phyloP scores from a whole-genome alignment of 2,797 vertebrate species.

The Parotocinclus haroldoi region DNA sequence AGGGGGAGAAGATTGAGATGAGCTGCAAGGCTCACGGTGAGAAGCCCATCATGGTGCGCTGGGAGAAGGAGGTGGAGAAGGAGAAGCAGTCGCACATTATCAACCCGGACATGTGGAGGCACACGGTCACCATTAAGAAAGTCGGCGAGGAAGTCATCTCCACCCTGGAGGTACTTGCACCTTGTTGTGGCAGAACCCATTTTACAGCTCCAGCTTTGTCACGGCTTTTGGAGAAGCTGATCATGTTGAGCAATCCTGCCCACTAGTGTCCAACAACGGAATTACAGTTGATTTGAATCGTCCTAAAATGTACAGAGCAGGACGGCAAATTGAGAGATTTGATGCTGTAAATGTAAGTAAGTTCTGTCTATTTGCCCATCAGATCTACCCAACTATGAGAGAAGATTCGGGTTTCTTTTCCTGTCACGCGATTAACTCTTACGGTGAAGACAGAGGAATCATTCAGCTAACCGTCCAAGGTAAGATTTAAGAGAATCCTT shows the following conservation, averaged over 20 bases:
- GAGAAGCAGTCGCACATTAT: slow-evolving; percentile 81
- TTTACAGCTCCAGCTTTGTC: too few relatives aligned
- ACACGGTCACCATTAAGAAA: slow-evolving; percentile 92
- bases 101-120: slow-evolving; percentile 89
- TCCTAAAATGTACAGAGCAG: too few relatives aligned
- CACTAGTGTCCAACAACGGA: slow-evolving; percentile 6
- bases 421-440: slow-evolving; percentile 97
- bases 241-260: slow-evolving; percentile 1
- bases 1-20: slow-evolving; percentile 95
- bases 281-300: slow-evolving; percentile 2
- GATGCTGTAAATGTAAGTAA: neutral
- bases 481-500: slow-evolving; percentile 56
- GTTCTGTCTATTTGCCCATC: slow-evolving; percentile 1
- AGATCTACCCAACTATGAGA: slow-evolving; percentile 95
- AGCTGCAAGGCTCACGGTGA: slow-evolving; percentile 92
- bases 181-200: too few relatives aligned
- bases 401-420: slow-evolving; percentile 98
- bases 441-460: slow-evolving; percentile 95
- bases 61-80: slow-evolving; percentile 96
- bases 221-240: neutral
- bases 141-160: slow-evolving; percentile 93
- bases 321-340: too few relatives aligned
- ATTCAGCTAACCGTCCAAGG: slow-evolving; percentile 99
- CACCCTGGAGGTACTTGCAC: slow-evolving; percentile 83
- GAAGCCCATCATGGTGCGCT: slow-evolving; percentile 96